Evolutionary conservation across 2,797 vertebrate genomes (phyloP).

Genomic region (Schizopygopsis pylzovi): DNA sequence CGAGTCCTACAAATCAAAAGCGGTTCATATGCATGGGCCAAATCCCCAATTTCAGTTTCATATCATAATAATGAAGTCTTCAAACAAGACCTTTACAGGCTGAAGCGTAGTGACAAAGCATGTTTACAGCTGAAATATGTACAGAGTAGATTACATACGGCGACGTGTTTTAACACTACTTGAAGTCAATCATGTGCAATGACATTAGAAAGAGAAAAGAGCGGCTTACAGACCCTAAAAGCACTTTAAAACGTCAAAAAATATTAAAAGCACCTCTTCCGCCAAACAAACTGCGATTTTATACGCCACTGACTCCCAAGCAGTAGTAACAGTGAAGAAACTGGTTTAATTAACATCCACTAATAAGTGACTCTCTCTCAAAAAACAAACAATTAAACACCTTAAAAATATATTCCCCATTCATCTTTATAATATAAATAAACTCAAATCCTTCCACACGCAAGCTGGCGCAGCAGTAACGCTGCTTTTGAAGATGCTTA

Average conservation of each 20-base stretch:
- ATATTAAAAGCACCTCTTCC: constrained; percentile 34
- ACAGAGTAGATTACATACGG: constrained; percentile 41
- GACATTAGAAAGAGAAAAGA: constrained; percentile 28
- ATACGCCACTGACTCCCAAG: constrained; percentile 57
- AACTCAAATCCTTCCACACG: constrained; percentile 68
- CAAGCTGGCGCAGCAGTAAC: constrained; percentile 69
- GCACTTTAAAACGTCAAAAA: constrained; percentile 57
- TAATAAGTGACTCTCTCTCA: constrained; percentile 68
- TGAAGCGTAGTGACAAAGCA: too few relatives aligned
- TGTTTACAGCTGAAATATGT: constrained; percentile 24
- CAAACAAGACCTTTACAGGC: background rate
- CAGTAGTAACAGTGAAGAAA: constrained; percentile 53
- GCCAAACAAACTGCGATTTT: constrained; percentile 50
- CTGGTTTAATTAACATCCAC: constrained; percentile 18
- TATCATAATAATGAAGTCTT: background rate
- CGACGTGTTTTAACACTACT: constrained; percentile 5
- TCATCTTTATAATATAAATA: constrained; percentile 77
- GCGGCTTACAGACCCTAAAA: constrained; percentile 51
- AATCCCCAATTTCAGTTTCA: background rate
- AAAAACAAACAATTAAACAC: constrained; percentile 62
- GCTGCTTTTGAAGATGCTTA: constrained; percentile 56
- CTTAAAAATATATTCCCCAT: constrained; percentile 72
- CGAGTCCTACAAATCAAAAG: background rate
- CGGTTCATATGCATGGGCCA: background rate
- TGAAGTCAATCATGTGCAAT: constrained; percentile 1